Evolutionary conservation across 2,888 invertebrate genomes (phyloP), one percentile per base, ranked within the genome.

Genomic region (Trichogramma dendrolimi): DNA sequence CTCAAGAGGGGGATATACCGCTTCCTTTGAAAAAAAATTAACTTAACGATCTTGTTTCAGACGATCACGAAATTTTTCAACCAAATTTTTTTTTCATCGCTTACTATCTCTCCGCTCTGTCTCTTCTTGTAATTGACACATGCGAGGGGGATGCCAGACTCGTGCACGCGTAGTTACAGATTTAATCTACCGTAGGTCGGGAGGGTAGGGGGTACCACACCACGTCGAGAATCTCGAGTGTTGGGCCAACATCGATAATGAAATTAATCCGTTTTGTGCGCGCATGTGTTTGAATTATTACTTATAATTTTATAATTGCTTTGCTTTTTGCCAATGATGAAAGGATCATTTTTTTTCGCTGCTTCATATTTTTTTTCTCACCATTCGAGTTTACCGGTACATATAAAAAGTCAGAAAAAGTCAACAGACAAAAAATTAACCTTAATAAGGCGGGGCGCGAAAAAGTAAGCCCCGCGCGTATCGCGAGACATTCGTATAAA

Each of bases 211-310:
- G 1, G 27, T 14, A 42, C 14, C 38, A 39, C 53, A 14, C 40
- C 10, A 4, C 6, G n/a, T 11, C 71, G 69, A 72, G 72, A 69
- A 73, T 75, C 75, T 79, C 77, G 75, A 79, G 79, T 78, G 78
- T 78, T 79, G 74, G 73, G 72, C 76, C 74, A 79, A 79, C 78
- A 79, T 75, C 75, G 72, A 76, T 79, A 77, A 79, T 77, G 75
- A 75, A 79, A 79, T 79, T 79, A 79, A 78, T 78, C 77, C 78
- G 70, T 14, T n/a, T n/a, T n/a, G n/a, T n/a, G n/a, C n/a, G n/a
- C n/a, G n/a, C n/a, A n/a, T n/a, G n/a, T n/a, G n/a, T n/a, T n/a
- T n/a, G n/a, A n/a, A n/a, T n/a, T n/a, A n/a, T n/a, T n/a, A n/a
- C n/a, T n/a, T n/a, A n/a, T n/a, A n/a, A n/a, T n/a, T n/a, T n/a